phyloP scores from a whole-genome alignment of 35 echinoderm and acorn worm species.

The Apostichopus parvimensis region DNA sequence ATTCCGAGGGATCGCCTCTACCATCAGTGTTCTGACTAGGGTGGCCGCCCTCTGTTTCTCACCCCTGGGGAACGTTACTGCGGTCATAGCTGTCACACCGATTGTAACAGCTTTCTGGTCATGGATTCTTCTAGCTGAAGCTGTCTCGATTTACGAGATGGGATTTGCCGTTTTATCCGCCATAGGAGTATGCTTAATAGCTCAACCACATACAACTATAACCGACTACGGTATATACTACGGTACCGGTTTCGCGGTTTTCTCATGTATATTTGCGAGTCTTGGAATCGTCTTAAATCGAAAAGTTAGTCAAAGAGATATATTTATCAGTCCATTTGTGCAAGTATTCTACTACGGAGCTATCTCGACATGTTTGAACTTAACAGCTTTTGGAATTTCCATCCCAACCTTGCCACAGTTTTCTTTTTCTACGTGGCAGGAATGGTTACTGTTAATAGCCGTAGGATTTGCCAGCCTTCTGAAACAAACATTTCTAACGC shows the following conservation, averaged over 20 bases:
- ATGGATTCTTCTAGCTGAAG: not conserved
- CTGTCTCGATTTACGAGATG: not conserved
- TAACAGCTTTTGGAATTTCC: not conserved
- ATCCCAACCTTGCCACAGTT: not conserved
- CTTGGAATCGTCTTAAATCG: conserved; percentile 23
- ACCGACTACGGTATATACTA: not conserved
- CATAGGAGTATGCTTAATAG: conserved; percentile 14
- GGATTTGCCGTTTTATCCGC: not conserved
- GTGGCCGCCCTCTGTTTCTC: not conserved
- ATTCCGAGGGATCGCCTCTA: not conserved
- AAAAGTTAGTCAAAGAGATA: conserved; percentile 17
- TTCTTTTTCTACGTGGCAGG: not conserved
- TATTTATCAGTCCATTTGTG: not conserved
- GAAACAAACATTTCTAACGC: conserved; percentile 33
- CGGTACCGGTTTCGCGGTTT: not conserved
- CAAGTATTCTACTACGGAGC: conserved; percentile 31
- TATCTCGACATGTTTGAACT: conserved; percentile 1
- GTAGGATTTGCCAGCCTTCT: not conserved
- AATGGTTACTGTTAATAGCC: not conserved
- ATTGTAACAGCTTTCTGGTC: conserved; percentile 15
- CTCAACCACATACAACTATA: not conserved
- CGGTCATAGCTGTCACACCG: not conserved
- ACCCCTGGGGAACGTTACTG: conserved; percentile 15
- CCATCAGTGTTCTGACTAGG: not conserved
- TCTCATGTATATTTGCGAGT: not conserved